Evolutionary conservation across 2,888 invertebrate species (phyloP).

Genomic region (Rotaria socialis): DNA sequence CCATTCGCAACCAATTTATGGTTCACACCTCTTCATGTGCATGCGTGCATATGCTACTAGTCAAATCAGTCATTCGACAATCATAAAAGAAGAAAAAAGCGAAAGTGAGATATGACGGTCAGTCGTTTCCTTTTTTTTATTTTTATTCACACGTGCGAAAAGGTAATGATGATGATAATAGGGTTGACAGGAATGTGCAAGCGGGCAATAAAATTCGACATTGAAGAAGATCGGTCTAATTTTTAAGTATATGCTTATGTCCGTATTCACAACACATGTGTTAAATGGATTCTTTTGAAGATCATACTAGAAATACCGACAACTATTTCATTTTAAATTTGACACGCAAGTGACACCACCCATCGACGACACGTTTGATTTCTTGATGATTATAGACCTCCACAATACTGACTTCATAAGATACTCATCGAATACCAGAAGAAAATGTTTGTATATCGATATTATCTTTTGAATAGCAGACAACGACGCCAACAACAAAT

Average conservation of each 20-base stretch:
- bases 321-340: background rate
- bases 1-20: background rate
- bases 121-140: too few species aligned
- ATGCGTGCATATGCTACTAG: background rate
- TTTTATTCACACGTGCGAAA: background rate
- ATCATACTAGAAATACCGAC: background rate
- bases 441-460: too few species aligned
- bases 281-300: background rate
- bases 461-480: background rate
- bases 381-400: background rate
- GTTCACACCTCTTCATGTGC: background rate
- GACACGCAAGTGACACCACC: slow-evolving; percentile 17
- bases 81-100: background rate
- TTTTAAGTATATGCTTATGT: slow-evolving; percentile 1
- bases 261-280: slow-evolving; percentile 15
- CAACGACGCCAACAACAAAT: background rate
- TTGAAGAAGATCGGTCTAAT: slow-evolving; percentile 29
- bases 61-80: background rate
- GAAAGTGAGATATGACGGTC: background rate
- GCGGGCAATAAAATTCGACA: slow-evolving; percentile 18
- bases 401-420: background rate
- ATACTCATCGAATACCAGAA: background rate
- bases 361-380: background rate
- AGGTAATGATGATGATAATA: slow-evolving; percentile 26
- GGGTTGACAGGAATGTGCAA: slow-evolving; percentile 3